Percentiles rank a stretch among this genome's conserved stretches.
These are phyloP conservation scores for Globodera ellingtonae DNA, from an alignment of 1,140 invertebrate genomes.

Conservation along the genomic window DNA sequence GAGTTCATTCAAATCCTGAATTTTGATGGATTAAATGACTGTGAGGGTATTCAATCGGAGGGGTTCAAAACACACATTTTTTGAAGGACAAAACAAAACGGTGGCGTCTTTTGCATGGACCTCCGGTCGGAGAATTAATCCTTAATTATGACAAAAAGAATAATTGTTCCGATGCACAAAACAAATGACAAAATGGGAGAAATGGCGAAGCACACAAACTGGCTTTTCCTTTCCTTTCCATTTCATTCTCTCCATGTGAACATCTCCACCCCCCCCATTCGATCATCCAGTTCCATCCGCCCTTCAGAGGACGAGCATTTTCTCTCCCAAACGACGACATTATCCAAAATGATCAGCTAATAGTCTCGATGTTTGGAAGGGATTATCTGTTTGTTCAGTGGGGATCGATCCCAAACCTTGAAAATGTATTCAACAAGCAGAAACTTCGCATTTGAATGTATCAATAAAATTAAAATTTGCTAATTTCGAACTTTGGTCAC, in stretches of 20 bases:
- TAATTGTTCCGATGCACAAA: background rate
- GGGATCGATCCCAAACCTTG: background rate
- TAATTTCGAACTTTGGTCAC: background rate
- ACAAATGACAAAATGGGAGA: background rate
- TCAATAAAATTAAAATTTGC: too few species aligned
- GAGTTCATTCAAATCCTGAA: background rate
- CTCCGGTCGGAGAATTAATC: too few species aligned
- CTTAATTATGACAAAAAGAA: too few species aligned
- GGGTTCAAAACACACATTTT: background rate
- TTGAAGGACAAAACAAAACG: background rate
- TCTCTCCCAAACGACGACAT: background rate
- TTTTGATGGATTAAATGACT: background rate
- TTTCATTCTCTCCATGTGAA: background rate
- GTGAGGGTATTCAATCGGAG: background rate
- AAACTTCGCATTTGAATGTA: too few species aligned
- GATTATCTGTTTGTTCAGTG: background rate
- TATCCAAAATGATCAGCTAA: background rate
- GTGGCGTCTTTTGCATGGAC: too few species aligned
- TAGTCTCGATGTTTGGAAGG: background rate
- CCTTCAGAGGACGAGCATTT: background rate
- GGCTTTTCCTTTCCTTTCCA: background rate
- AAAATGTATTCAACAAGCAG: background rate
- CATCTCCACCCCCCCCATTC: background rate
- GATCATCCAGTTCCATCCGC: background rate
- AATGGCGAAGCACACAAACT: background rate